A percentile compares a stretch with the other conserved stretches of the same genome.
phyloP scores from a whole-genome alignment of 2,113 vertebrate genomes.

The Ariopsis seemanni region DNA sequence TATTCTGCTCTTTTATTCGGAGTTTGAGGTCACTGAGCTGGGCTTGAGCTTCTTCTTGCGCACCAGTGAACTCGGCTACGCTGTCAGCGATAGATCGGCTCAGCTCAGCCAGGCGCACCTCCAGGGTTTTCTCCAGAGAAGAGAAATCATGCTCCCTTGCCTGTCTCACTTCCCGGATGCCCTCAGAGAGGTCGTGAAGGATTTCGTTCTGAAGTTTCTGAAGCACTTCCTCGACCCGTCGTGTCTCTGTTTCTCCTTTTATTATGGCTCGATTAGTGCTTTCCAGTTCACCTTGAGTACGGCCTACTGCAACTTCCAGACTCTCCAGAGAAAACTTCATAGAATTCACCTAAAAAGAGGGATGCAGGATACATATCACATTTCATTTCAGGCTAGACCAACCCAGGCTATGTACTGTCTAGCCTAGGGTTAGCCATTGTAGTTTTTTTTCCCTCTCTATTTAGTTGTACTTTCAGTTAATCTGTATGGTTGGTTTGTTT shows the following conservation, averaged over 20 bases:
- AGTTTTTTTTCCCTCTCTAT: too few relatives aligned
- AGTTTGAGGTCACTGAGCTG: constrained; percentile 82
- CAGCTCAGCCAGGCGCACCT: constrained; percentile 87
- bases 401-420: too few relatives aligned
- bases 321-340: constrained; percentile 76
- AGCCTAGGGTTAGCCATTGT: too few relatives aligned
- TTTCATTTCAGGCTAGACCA: background rate
- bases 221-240: constrained; percentile 85
- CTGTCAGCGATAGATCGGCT: constrained; percentile 88
- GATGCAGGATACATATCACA: background rate
- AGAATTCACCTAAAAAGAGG: constrained; percentile 77
- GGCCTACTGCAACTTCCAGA: constrained; percentile 80
- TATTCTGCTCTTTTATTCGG: constrained; percentile 75
- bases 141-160: constrained; percentile 86
- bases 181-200: constrained; percentile 84
- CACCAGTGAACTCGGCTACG: constrained; percentile 82
- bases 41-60: constrained; percentile 83
- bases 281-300: constrained; percentile 80
- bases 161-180: constrained; percentile 88
- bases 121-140: constrained; percentile 87
- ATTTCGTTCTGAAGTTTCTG: constrained; percentile 91
- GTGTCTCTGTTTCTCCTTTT: constrained; percentile 83
- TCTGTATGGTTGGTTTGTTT: too few relatives aligned
- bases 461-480: too few relatives aligned
- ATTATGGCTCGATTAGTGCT: constrained; percentile 75